A percentile compares a stretch with the other conserved stretches of the same genome.
phyloP scores from a whole-genome alignment of 1,140 invertebrate genomes.

The Pararge aegeria region DNA sequence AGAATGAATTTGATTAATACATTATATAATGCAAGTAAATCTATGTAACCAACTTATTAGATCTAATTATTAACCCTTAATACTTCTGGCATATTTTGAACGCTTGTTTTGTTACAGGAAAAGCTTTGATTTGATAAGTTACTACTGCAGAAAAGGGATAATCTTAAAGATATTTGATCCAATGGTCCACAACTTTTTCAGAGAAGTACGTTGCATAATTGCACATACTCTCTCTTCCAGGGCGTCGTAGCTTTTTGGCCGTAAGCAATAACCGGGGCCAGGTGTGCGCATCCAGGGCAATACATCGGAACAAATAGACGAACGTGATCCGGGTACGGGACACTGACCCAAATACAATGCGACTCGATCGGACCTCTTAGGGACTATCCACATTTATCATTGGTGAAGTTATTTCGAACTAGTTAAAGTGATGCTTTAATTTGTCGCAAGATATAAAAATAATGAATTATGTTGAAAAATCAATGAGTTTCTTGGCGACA shows the following conservation, averaged over 20 bases:
- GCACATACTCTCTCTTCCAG: not conserved
- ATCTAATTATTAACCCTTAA: too few relatives aligned
- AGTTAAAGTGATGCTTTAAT: too few relatives aligned
- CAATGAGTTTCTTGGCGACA: too few relatives aligned
- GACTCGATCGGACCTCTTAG: conserved; percentile 15
- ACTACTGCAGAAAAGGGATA: too few relatives aligned
- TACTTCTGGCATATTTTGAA: too few relatives aligned
- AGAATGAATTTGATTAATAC: too few relatives aligned
- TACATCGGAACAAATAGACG: conserved; percentile 65
- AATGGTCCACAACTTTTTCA: not conserved
- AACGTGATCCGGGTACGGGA: conserved; percentile 46
- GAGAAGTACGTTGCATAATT: not conserved
- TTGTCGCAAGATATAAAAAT: too few relatives aligned
- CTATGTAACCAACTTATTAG: too few relatives aligned
- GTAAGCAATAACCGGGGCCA: conserved; percentile 47
- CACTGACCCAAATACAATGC: conserved; percentile 34
- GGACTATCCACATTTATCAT: not conserved
- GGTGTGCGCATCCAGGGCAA: conserved; percentile 49
- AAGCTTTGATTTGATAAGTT: too few relatives aligned
- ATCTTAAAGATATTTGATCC: not conserved
- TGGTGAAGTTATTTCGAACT: not conserved
- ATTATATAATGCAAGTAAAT: too few relatives aligned
- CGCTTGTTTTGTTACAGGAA: too few relatives aligned
- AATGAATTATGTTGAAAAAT: too few relatives aligned
- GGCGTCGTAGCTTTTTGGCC: conserved; percentile 26